Evolutionary conservation across 2,888 invertebrate species (phyloP), one percentile per base, ranked within the genome.

Genomic region (Synanthedon myopaeformis): DNA sequence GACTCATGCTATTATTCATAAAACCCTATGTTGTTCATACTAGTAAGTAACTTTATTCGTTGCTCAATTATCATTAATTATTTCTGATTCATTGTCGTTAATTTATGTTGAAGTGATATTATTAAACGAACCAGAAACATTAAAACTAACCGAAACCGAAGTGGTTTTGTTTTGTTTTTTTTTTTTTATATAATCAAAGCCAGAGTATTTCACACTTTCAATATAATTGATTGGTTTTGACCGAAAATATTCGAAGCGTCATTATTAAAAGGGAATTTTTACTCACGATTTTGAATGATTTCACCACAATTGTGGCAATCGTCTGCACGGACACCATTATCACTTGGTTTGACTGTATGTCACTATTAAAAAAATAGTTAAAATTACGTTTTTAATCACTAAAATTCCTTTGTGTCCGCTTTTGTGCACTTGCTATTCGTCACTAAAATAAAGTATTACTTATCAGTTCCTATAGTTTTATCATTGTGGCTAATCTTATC

Each of bases 291-390:
- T 95, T 96, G 55, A 95, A 86, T 56, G 92, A 83, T 89, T 95
- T 95, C 69, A 95, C 90, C 76, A 94, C 91, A 57, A 95, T 92
- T 55, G 94, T 92, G 59, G 92, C 95, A 64, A 95, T 92, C 51
- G 93, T 94, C 76, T 93, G 92, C 56, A 94, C 89, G 59, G 93
- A 93, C 75, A 93, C 93, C 94, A 94, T 94, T 85, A 86, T 92
- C 76, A 78, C 79, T 64, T 28, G 59, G 61, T 63, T 55, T 51
- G 13, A 1, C 14, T 49, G 12, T 49, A 2, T 23, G 5, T 17
- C 49, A 17, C 49, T 49, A n/a, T n/a, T 12, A 17, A 17, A 49
- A 17, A 13, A 10, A 8, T 11, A 17, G 10, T 11, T 49, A 8
- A 12, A 17, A 14, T 49, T 8, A 58, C 57, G 57, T 52, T 59